phyloP scores from a whole-genome alignment of 2,113 vertebrate species.

The Ictalurus furcatus region DNA sequence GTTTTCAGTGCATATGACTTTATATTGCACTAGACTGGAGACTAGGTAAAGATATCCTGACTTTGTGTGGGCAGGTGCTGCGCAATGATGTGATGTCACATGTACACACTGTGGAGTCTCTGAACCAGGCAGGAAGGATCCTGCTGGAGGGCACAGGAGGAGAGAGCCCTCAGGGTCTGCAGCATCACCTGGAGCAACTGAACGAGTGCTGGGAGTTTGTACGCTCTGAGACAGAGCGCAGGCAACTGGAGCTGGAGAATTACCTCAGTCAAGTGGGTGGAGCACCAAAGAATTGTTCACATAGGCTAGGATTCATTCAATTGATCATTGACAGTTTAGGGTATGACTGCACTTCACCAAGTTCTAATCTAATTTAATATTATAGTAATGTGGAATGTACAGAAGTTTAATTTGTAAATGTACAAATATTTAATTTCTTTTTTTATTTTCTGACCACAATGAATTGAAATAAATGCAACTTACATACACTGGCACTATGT shows the following conservation, averaged over 20 bases:
- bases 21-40: background rate
- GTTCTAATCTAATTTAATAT: background rate
- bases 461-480: background rate
- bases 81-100: constrained; percentile 85
- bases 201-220: constrained; percentile 83
- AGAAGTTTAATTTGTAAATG: background rate
- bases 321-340: background rate
- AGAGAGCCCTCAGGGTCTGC: constrained; percentile 74
- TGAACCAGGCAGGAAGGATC: constrained; percentile 75
- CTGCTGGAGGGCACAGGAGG: constrained; percentile 74
- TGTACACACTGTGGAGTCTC: constrained; percentile 76
- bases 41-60: background rate
- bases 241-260: constrained; percentile 84
- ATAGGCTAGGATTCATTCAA: background rate
- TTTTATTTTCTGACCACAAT: background rate
- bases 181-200: constrained; percentile 75
- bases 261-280: constrained; percentile 81
- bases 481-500: background rate
- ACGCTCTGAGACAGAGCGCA: constrained; percentile 78
- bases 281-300: background rate
- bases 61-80: constrained; percentile 73
- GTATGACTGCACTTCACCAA: background rate
- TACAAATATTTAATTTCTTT: background rate
- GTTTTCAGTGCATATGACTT: background rate
- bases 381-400: background rate